Evolutionary conservation across 2,888 invertebrate genomes (phyloP), one percentile per base, ranked within the genome.

Genomic region (Lepidonotus clava): DNA sequence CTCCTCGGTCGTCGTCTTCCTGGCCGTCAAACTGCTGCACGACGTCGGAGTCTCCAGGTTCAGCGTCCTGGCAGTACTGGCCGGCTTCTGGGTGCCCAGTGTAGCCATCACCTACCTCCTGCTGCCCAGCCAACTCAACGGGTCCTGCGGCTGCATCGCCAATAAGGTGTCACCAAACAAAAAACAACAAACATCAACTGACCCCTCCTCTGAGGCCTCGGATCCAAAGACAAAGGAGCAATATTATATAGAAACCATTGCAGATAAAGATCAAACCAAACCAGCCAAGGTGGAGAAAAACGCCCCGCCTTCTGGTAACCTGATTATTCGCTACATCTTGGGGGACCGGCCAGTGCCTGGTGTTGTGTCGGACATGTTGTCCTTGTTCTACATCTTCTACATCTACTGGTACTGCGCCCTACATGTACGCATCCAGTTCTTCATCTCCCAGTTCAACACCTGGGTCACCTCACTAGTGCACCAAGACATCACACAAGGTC

Each of bases 361-460:
- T 8, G 51, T 41, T 1, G 80, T 80, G 1, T 1, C 80, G 24
- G 80, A 46, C 28, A 80, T 80, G 32, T 28, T 80, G 5, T 80
- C 80, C 0, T n/a, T 51, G 46, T 24, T 24, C 24, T 80, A 80
- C 21, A 14, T 80, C n/a, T 8, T 80, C 24, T 80, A 80, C 32
- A 80, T 80, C 80, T 80, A 80, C 80, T 80, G 80, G 80, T 80
- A 80, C 46, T 80, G 80, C 28, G 80, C 46, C 2, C 80, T 80
- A 32, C 80, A 80, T 24, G 32, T 80, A 5, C 80, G 80, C 34
- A 80, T 80, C 1, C 41, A 46, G 46, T 46, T 46, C 24, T 80
- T 46, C 51, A 80, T 80, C 24, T 80, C 51, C 5, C 46, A 80
- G 32, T 80, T 46, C 80, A 80, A 80, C 46, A 24, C 28, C 24